Percentiles rank a stretch among this genome's conserved stretches.
Conservation (phyloP, 2,797 vertebrate species). For the Chelmon rostratus region DNA sequence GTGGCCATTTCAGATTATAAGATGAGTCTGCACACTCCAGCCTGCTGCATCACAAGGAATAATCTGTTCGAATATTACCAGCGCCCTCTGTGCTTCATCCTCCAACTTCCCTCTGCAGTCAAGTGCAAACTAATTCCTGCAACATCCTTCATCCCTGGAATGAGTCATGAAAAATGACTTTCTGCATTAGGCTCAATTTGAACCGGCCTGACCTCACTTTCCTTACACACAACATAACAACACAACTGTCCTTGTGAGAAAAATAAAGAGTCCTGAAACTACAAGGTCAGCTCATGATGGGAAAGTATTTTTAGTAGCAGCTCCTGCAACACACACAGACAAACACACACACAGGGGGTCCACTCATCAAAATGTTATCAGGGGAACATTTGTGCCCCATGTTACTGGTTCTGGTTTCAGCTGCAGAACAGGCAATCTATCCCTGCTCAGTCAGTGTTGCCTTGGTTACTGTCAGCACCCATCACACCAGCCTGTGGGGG, state of each 20-base stretch:
- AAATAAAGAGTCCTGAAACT: conserved; percentile 19
- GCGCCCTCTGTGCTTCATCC: conserved; percentile 28
- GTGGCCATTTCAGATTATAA: conserved; percentile 35
- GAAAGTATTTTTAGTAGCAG: conserved; percentile 27
- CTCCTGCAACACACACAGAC: conserved; percentile 5
- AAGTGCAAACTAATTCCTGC: conserved; percentile 48
- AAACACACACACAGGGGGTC: conserved; percentile 7
- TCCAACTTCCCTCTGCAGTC: conserved; percentile 34
- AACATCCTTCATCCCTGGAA: conserved; percentile 50
- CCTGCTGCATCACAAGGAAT: conserved; percentile 42
- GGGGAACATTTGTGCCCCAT: conserved; percentile 27
- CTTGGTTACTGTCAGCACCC: conserved; percentile 35
- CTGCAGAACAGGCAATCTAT: conserved; percentile 31
- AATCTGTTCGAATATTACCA: conserved; percentile 30
- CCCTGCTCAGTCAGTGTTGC: conserved; percentile 34
- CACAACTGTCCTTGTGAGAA: conserved; percentile 30
- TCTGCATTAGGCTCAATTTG: conserved; percentile 30
- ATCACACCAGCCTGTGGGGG: conserved; percentile 13
- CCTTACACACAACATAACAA: conserved; percentile 18
- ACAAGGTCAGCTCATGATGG: conserved; percentile 29
- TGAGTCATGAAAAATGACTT: conserved; percentile 59
- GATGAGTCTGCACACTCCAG: conserved; percentile 46
- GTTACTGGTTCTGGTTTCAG: conserved; percentile 53
- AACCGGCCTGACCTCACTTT: conserved; percentile 48
- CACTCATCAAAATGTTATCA: conserved; percentile 34